Conservation (phyloP, 2,113 vertebrate species). For the Loxodonta africana region DNA sequence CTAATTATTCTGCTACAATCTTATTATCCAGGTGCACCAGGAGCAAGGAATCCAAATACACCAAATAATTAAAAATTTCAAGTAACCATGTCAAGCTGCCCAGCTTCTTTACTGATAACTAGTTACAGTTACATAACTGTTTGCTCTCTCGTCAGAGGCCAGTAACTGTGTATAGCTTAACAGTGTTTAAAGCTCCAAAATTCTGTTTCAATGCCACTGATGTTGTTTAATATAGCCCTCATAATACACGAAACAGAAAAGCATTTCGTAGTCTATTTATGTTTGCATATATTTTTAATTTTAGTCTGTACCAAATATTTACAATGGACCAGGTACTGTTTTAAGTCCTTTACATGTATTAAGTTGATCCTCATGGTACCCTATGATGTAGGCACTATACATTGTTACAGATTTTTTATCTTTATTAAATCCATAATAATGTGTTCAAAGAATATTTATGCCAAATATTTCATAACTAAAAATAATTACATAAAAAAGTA, state of each 20-base stretch:
- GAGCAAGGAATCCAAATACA: background rate
- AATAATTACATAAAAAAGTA: slow-evolving; percentile 9
- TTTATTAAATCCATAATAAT: slow-evolving; percentile 28
- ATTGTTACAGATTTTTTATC: background rate
- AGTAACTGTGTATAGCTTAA: background rate
- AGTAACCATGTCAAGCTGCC: background rate
- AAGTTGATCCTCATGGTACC: background rate
- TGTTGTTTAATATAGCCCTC: background rate
- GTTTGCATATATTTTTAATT: background rate
- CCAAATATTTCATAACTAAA: slow-evolving; percentile 39
- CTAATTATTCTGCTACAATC: background rate
- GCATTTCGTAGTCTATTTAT: slow-evolving; percentile 26
- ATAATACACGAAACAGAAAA: background rate
- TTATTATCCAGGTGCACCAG: background rate
- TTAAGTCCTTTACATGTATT: background rate
- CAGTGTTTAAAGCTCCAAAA: background rate
- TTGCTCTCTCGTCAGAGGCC: background rate
- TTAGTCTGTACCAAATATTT: slow-evolving; percentile 19
- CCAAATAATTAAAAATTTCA: slow-evolving; percentile 21
- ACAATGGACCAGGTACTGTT: slow-evolving; percentile 23
- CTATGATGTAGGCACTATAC: background rate
- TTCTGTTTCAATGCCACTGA: slow-evolving; percentile 32
- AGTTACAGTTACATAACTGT: background rate
- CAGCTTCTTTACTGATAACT: background rate
- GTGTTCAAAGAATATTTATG: background rate